Conservation (phyloP, 2,113 vertebrate species). For the Cottus gobio region DNA sequence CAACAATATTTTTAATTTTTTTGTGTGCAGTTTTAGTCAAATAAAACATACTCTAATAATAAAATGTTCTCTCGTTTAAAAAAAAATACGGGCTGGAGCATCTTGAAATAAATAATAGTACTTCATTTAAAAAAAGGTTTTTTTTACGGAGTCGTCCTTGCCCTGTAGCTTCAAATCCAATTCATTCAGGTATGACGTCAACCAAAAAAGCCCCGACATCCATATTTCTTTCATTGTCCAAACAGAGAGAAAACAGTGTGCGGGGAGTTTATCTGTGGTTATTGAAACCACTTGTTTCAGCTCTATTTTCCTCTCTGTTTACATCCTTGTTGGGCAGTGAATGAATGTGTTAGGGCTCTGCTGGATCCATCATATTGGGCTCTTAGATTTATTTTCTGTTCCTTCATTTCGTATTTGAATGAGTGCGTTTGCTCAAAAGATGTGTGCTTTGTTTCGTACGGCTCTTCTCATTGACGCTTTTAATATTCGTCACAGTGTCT, state of each 20-base stretch:
- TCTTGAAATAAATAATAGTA: too few relatives aligned
- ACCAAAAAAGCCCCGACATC: neutral
- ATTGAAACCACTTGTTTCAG: neutral
- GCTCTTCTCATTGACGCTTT: too few relatives aligned
- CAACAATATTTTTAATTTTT: too few relatives aligned
- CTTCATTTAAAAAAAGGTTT: too few relatives aligned
- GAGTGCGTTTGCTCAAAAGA: too few relatives aligned
- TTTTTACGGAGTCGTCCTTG: neutral
- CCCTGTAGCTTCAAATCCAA: neutral
- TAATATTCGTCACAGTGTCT: too few relatives aligned
- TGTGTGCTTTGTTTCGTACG: too few relatives aligned
- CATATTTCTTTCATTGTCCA: neutral
- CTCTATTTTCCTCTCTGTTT: neutral
- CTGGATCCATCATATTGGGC: neutral
- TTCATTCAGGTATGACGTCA: neutral
- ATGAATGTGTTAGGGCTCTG: too few relatives aligned
- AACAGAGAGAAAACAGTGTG: neutral
- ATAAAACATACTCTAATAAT: too few relatives aligned
- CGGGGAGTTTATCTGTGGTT: neutral
- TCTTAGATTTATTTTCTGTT: neutral
- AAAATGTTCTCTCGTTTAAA: neutral
- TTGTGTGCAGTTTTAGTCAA: too few relatives aligned
- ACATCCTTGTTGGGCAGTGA: too few relatives aligned
- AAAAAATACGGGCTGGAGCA: neutral
- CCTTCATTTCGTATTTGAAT: neutral